Conservation (phyloP, 2,113 vertebrate genomes). For the Myodes glareolus region DNA sequence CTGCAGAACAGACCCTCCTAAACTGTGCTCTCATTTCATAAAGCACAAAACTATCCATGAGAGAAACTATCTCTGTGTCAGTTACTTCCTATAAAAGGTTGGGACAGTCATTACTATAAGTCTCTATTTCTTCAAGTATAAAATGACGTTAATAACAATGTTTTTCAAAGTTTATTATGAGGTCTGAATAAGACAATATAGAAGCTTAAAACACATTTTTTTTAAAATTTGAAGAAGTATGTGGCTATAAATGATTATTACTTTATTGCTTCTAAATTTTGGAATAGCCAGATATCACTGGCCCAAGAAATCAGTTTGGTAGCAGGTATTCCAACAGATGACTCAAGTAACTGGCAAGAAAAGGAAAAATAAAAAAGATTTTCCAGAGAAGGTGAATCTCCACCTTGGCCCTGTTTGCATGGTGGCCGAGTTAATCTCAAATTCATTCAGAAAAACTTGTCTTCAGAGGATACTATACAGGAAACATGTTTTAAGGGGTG, state of each 20-base stretch:
- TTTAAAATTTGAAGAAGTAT: neutral
- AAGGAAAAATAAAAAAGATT: neutral
- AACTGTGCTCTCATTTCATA: neutral
- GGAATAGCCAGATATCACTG: neutral
- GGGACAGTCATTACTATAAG: neutral
- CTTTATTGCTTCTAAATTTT: neutral
- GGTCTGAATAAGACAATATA: neutral
- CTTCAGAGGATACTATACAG: neutral
- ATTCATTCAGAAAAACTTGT: neutral
- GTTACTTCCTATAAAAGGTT: neutral
- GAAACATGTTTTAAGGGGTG: neutral
- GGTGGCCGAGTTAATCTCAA: neutral
- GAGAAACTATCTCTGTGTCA: neutral
- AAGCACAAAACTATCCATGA: neutral
- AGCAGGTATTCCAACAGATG: neutral
- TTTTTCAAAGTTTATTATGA: conserved; percentile 2
- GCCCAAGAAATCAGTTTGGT: neutral
- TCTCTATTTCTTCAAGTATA: neutral
- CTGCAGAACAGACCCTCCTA: neutral
- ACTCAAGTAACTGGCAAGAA: neutral
- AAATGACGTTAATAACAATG: neutral
- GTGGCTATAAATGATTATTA: neutral
- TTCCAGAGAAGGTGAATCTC: neutral
- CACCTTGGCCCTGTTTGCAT: neutral
- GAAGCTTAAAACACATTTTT: neutral